Percentiles rank a stretch among this genome's conserved stretches.
These are phyloP conservation scores for Threskiornis aethiopicus DNA, from an alignment of 2,797 vertebrate genomes.

Conservation along the genomic window DNA sequence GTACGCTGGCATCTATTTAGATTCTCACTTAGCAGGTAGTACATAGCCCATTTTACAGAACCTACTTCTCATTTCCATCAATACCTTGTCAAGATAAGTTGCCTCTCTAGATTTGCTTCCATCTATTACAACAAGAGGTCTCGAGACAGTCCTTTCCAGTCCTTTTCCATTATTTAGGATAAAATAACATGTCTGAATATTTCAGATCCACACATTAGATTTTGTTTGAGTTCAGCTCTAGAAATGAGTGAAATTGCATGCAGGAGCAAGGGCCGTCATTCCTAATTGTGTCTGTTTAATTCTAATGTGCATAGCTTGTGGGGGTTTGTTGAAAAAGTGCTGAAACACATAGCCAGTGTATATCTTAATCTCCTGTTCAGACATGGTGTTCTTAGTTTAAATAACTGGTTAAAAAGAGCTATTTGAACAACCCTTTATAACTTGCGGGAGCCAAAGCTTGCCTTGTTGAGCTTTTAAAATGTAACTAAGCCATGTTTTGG, in stretches of 20 bases:
- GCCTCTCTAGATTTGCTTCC: neutral
- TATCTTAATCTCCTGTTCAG: slow-evolving; percentile 9
- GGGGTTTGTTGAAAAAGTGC: neutral
- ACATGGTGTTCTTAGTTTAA: neutral
- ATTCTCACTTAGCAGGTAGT: neutral
- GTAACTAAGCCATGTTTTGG: neutral
- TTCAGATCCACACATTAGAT: neutral
- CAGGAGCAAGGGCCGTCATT: neutral
- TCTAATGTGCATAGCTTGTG: neutral
- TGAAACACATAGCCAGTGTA: neutral
- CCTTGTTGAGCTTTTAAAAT: neutral
- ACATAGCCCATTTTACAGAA: neutral
- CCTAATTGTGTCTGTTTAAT: neutral
- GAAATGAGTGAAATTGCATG: neutral
- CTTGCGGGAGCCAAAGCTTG: neutral
- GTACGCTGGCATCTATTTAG: neutral
- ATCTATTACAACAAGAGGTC: neutral
- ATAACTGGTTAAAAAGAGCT: neutral
- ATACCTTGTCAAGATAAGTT: neutral
- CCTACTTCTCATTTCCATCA: neutral
- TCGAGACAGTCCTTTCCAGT: neutral
- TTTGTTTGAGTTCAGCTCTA: neutral
- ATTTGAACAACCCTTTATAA: neutral
- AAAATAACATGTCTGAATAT: neutral
- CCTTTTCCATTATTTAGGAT: neutral